A percentile compares a stretch with the other conserved stretches of the same genome.
These are phyloP conservation scores for Plagiodera versicolora DNA, from an alignment of 2,888 invertebrate genomes.

Conservation along the genomic window DNA sequence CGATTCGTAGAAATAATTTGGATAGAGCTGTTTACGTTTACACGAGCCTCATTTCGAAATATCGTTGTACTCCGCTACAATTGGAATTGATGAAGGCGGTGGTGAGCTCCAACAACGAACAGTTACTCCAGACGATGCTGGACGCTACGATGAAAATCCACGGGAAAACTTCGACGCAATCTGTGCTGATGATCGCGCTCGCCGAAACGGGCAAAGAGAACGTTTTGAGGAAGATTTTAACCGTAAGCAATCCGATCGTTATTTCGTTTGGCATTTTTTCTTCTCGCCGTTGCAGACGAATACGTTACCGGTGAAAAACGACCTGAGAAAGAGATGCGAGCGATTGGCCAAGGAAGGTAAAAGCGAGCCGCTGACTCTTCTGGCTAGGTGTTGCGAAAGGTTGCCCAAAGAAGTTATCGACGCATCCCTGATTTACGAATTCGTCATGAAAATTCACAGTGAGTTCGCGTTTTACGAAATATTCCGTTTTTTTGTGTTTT, in stretches of 20 bases:
- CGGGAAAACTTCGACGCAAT: conserved; percentile 53
- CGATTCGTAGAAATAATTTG: conserved; percentile 54
- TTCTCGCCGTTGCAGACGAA: conserved; percentile 46
- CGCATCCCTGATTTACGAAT: conserved; percentile 53
- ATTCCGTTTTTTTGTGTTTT: no score
- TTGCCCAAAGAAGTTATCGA: conserved; percentile 47
- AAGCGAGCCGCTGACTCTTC: conserved; percentile 41
- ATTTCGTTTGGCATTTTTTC: neutral
- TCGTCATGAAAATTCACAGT: conserved; percentile 59
- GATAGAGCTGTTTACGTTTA: conserved; percentile 62
- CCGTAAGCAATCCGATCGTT: conserved; percentile 43
- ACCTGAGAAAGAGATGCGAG: conserved; percentile 44
- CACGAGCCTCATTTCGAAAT: conserved; percentile 55
- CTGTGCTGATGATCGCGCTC: conserved; percentile 58
- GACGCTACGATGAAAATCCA: conserved; percentile 51
- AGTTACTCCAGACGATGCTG: conserved; percentile 50
- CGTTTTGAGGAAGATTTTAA: conserved; percentile 56
- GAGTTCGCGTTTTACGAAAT: no score
- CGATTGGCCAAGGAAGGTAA: conserved; percentile 47
- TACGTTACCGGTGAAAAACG: conserved; percentile 47
- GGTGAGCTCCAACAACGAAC: conserved; percentile 50
- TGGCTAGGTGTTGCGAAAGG: conserved; percentile 37
- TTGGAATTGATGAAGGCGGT: conserved; percentile 61
- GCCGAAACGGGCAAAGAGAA: conserved; percentile 61
- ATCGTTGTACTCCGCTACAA: conserved; percentile 66